Conservation (phyloP, 1,140 invertebrate species). For the Phthorimaea operculella region DNA sequence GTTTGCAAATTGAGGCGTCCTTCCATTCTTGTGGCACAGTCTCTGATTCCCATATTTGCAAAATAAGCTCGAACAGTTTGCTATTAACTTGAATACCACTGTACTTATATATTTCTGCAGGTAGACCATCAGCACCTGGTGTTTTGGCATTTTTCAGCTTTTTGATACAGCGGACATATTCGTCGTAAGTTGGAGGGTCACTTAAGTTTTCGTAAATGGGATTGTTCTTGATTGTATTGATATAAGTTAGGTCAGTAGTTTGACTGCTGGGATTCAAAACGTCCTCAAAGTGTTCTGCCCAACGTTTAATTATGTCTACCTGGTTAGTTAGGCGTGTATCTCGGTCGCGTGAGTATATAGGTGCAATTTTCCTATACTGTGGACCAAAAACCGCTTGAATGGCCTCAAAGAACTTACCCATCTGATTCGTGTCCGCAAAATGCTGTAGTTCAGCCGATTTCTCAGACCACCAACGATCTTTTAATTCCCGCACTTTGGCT, state of each 20-base stretch:
- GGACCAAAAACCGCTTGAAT: constrained; percentile 14
- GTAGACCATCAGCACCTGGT: constrained; percentile 13
- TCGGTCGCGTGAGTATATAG: constrained; percentile 13
- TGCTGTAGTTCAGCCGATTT: constrained; percentile 17
- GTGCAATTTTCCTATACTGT: constrained; percentile 10
- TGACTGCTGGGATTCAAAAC: constrained; percentile 15
- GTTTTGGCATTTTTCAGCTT: constrained; percentile 15
- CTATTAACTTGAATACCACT: constrained; percentile 1
- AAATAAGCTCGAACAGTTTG: constrained; percentile 13
- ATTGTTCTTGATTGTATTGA: constrained; percentile 4
- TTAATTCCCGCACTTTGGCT: constrained; percentile 15
- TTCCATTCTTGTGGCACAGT: constrained; percentile 18
- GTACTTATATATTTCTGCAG: constrained; percentile 19
- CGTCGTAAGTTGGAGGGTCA: constrained; percentile 10
- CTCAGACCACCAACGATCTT: constrained; percentile 9
- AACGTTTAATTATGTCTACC: constrained; percentile 10
- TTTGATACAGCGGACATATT: constrained; percentile 9
- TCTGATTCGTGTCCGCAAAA: constrained; percentile 19
- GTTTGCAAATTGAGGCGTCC: constrained; percentile 16
- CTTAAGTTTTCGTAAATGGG: constrained; percentile 10
- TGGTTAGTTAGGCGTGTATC: constrained; percentile 8
- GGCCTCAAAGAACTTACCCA: constrained; percentile 18
- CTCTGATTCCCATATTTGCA: constrained; percentile 14
- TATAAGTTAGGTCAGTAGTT: constrained; percentile 10
- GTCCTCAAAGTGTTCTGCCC: constrained; percentile 19